phyloP scores from a whole-genome alignment of 2,113 vertebrate species.

The Notechis scutatus region DNA sequence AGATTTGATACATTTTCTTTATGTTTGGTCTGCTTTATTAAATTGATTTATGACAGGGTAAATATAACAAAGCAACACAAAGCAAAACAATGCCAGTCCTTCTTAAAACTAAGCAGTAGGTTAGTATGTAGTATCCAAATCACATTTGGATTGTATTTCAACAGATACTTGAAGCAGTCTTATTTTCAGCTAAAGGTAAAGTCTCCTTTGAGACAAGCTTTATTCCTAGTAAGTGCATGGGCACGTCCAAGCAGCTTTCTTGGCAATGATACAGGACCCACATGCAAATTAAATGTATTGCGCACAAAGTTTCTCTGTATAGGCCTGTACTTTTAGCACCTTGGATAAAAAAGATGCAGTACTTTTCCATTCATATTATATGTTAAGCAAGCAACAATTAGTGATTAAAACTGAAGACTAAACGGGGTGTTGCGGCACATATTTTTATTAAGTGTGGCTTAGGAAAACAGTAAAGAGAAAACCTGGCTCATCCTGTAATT shows the following conservation, averaged over 20 bases:
- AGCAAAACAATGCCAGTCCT: background rate
- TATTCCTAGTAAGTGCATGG: background rate
- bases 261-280: background rate
- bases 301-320: background rate
- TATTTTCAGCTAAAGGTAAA: background rate
- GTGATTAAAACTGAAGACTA: background rate
- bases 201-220: background rate
- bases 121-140: background rate
- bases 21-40: constrained; percentile 12
- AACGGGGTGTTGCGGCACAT: constrained; percentile 21
- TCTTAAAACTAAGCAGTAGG: background rate
- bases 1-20: constrained; percentile 10
- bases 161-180: background rate
- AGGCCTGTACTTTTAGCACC: background rate
- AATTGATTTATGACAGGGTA: constrained; percentile 23
- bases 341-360: background rate
- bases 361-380: background rate
- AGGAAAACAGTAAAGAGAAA: background rate
- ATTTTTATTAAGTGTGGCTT: constrained; percentile 38
- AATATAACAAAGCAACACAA: constrained; percentile 4
- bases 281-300: background rate
- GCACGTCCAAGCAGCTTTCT: background rate
- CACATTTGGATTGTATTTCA: background rate
- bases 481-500: background rate
- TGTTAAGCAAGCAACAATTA: background rate